These are phyloP conservation scores for Lacerta agilis DNA, from an alignment of 2,797 vertebrate species.

Conservation along the genomic window DNA sequence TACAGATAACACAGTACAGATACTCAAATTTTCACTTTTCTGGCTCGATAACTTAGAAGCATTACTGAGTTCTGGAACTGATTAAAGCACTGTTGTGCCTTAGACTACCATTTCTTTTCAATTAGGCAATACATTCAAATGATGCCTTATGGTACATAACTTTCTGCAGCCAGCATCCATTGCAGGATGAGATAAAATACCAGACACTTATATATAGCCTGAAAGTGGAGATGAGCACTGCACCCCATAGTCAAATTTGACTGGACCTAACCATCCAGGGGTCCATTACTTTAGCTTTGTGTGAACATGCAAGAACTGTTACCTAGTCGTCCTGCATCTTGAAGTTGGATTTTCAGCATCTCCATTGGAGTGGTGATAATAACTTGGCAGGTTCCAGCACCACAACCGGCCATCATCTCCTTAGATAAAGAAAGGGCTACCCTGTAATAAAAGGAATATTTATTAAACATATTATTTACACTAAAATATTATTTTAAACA, in stretches of 20 bases:
- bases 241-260: too few relatives aligned
- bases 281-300: too few relatives aligned
- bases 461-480: neutral
- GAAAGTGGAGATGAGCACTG: too few relatives aligned
- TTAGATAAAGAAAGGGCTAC: conserved; percentile 81
- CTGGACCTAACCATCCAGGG: too few relatives aligned
- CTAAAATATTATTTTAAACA: neutral
- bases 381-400: conserved; percentile 89
- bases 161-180: neutral
- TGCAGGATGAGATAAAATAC: neutral
- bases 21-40: neutral
- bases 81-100: neutral
- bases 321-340: conserved; percentile 89
- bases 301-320: neutral
- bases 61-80: neutral
- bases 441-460: neutral
- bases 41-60: neutral
- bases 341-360: conserved; percentile 94
- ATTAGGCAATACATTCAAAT: neutral
- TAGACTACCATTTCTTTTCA: neutral
- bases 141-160: neutral
- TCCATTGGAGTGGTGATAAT: conserved; percentile 91
- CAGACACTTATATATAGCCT: neutral
- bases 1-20: neutral
- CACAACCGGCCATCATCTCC: conserved; percentile 89